Percentiles rank a stretch among this genome's conserved stretches.
phyloP scores from a whole-genome alignment of 2,113 vertebrate genomes.

The Notothenia coriiceps region DNA sequence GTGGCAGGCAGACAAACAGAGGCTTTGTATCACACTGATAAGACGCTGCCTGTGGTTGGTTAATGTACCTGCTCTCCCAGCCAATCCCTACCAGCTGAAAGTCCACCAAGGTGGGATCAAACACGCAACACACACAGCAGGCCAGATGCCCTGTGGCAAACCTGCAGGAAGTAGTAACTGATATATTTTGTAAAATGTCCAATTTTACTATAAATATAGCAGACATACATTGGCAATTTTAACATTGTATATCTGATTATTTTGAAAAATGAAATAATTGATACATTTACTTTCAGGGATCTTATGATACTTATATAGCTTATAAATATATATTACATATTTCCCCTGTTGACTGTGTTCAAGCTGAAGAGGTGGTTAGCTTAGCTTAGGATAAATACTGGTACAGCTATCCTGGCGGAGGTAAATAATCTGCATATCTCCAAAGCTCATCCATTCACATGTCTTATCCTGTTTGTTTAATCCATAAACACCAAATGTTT shows the following conservation, averaged over 20 bases:
- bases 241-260: no score
- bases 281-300: background rate
- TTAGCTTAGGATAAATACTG: background rate
- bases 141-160: slow-evolving; percentile 12
- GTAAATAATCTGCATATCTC: background rate
- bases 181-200: background rate
- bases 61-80: slow-evolving; percentile 15
- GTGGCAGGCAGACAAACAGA: slow-evolving; percentile 40
- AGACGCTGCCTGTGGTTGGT: slow-evolving; percentile 40
- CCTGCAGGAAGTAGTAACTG: background rate
- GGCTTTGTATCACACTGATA: slow-evolving; percentile 61
- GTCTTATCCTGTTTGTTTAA: background rate
- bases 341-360: background rate
- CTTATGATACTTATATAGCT: background rate
- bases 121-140: slow-evolving; percentile 24
- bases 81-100: slow-evolving; percentile 42
- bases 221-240: no score
- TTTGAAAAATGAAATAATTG: background rate
- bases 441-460: background rate
- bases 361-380: background rate
- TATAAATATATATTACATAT: slow-evolving; percentile 6
- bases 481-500: background rate
- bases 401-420: background rate
- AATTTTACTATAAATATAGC: slow-evolving; percentile 11
- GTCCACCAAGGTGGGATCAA: slow-evolving; percentile 34